phyloP scores from a whole-genome alignment of 2,888 invertebrate species.

The Drosophila percnosoma region DNA sequence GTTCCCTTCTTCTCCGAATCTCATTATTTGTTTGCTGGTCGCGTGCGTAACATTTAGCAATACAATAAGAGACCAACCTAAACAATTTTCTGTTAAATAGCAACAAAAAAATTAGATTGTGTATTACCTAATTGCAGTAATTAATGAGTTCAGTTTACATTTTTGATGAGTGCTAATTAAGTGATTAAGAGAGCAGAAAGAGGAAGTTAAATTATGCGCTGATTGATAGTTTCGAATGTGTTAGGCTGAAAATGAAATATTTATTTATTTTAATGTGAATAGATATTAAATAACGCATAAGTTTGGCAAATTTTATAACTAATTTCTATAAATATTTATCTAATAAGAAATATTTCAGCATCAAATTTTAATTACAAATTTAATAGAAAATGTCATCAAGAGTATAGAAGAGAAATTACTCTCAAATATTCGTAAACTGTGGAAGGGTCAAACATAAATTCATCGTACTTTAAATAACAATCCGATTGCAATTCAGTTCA shows the following conservation, averaged over 20 bases:
- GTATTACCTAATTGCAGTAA: conserved; percentile 69
- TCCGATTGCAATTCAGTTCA: conserved; percentile 25
- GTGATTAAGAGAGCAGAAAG: not conserved
- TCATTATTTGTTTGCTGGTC: conserved; percentile 44
- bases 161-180: conserved; percentile 39
- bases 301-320: too few species aligned
- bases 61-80: conserved; percentile 20
- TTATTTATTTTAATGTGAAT: too few species aligned
- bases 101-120: conserved; percentile 40
- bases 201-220: conserved; percentile 24
- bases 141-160: conserved; percentile 71
- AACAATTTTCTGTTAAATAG: conserved; percentile 47
- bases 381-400: not conserved
- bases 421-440: not conserved
- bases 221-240: conserved; percentile 26
- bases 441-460: conserved; percentile 1
- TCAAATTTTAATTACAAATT: not conserved
- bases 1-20: not conserved
- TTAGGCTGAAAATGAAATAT: not conserved
- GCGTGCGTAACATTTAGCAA: conserved; percentile 51
- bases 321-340: not conserved
- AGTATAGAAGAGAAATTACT: not conserved
- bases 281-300: too few species aligned
- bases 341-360: too few species aligned
- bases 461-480: conserved; percentile 2